Conservation (phyloP, 2,797 vertebrate genomes). For the Sebastes vulpes region DNA sequence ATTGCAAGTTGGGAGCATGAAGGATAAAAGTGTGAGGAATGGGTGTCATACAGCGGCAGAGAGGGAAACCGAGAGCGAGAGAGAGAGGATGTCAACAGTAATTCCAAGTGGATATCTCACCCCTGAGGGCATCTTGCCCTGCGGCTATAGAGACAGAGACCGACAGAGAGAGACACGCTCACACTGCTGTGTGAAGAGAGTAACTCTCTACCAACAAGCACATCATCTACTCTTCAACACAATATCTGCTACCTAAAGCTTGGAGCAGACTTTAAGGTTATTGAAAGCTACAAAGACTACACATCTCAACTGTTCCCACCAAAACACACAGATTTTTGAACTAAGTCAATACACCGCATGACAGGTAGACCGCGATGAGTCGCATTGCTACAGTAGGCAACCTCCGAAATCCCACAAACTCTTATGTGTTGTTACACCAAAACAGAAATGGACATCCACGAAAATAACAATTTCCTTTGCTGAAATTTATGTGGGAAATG, state of each 20-base stretch:
- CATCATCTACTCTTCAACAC: slow-evolving; percentile 34
- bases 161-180: slow-evolving; percentile 28
- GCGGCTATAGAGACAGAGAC: slow-evolving; percentile 36
- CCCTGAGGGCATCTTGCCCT: slow-evolving; percentile 71
- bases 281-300: not conserved
- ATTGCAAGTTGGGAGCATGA: slow-evolving; percentile 44
- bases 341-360: not conserved
- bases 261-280: slow-evolving; percentile 1
- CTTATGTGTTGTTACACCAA: not conserved
- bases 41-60: slow-evolving; percentile 39
- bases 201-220: slow-evolving; percentile 24
- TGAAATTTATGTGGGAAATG: not conserved
- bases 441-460: not conserved
- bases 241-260: slow-evolving; percentile 27
- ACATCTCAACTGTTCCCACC: slow-evolving; percentile 14
- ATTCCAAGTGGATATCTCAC: slow-evolving; percentile 58
- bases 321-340: not conserved
- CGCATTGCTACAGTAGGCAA: not conserved
- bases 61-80: slow-evolving; percentile 30
- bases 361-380: not conserved
- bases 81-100: slow-evolving; percentile 62
- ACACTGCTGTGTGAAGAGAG: slow-evolving; percentile 15
- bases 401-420: not conserved
- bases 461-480: not conserved
- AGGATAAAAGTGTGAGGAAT: slow-evolving; percentile 50